Conservation (phyloP, 64 coral and sea anemone genomes). For the Acropora yongei region DNA sequence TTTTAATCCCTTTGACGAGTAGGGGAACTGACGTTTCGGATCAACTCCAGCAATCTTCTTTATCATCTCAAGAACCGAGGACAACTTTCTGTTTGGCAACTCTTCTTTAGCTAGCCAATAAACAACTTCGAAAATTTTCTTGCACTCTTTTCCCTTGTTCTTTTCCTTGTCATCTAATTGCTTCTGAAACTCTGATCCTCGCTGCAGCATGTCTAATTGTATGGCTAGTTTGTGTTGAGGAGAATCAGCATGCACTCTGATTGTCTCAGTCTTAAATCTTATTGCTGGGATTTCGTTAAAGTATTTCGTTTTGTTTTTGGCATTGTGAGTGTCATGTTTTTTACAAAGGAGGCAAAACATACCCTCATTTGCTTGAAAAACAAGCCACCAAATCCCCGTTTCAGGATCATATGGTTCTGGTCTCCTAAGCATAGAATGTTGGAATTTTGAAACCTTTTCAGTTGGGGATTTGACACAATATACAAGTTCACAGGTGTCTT, state of each 20-base stretch:
- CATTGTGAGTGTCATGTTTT: constrained; percentile 46
- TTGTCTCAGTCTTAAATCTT: constrained; percentile 40
- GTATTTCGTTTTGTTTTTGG: constrained; percentile 25
- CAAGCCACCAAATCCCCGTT: constrained; percentile 40
- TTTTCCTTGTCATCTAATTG: constrained; percentile 44
- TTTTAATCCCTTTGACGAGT: constrained; percentile 23
- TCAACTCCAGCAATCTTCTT: constrained; percentile 35
- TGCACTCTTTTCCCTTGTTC: constrained; percentile 40
- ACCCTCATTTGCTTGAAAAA: constrained; percentile 47
- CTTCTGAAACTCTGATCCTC: constrained; percentile 46
- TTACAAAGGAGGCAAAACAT: constrained; percentile 50
- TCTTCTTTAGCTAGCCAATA: constrained; percentile 25
- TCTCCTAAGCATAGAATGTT: constrained; percentile 44
- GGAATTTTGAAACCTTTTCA: constrained; percentile 43
- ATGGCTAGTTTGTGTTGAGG: constrained; percentile 43
- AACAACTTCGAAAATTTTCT: constrained; percentile 45
- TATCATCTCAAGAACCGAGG: constrained; percentile 41
- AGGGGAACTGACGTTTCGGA: constrained; percentile 28
- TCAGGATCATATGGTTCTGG: constrained; percentile 46
- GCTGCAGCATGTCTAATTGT: constrained; percentile 36
- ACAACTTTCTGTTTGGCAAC: constrained; percentile 45
- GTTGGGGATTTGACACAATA: constrained; percentile 47
- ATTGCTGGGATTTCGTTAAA: constrained; percentile 26
- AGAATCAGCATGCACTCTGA: constrained; percentile 41
- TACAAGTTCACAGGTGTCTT: constrained; percentile 51